Evolutionary conservation across 1,140 invertebrate species (phyloP), one percentile per base, ranked within the genome.

Genomic region (Zaprionus vittiger): DNA sequence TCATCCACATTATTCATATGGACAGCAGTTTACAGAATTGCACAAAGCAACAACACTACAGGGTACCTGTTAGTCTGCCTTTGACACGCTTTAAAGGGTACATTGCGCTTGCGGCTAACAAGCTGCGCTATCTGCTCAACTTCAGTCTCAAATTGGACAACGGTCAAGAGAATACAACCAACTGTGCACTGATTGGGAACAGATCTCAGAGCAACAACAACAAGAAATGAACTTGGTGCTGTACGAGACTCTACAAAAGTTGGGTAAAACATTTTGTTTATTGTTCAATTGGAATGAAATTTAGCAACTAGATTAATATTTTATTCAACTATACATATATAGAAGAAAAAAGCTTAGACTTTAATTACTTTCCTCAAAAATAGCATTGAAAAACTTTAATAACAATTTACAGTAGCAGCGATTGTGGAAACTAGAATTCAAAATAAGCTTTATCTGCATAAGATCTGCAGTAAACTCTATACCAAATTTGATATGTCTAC

Each of bases 121-220:
- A 26, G 20, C 44, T 41, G 61, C 12, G 22, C 5, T 17, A 14
- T 6, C 52, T 63, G 17, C 17, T 28, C 24, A 28, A 17, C 1
- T 47, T 7, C 34, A 59, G 34, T 7, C 12, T 52, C 52, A 62
- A 71, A 49, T 64, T 17, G 24, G 6, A 44, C 60, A 74, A 49
- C 15, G 59, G 66, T 60, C 68, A 37, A 41, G 34, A 15, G 9
- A 54, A 59, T 65, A 17, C 38, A 38, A 20, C 31, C n/a, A 57
- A 59, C 63, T 31, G 14, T 12, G n/a, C 49, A 57, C 15, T 59
- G 68, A 68, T 55, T 63, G 60, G 37, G 56, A 68, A 60, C 44
- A 28, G 17, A 67, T 55, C 37, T 4, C 1, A 44, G 7, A 41
- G 14, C 11, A 15, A 24, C n/a, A 37, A 11, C 4, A 54, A 41